Percentiles rank a stretch among this genome's conserved stretches.
phyloP scores from a whole-genome alignment of 2,888 invertebrate genomes.

The Diogma glabrata region DNA sequence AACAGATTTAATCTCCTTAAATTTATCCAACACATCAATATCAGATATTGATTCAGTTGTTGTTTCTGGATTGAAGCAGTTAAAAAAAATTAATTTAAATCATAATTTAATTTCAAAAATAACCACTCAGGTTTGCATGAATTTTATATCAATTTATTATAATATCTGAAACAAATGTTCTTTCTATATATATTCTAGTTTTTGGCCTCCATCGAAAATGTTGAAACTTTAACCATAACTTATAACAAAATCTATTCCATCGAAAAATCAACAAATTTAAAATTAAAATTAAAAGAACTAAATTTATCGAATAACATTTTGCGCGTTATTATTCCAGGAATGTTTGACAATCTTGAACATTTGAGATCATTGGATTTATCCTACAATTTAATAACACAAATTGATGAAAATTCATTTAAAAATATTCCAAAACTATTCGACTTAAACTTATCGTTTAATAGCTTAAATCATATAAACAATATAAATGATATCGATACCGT shows the following conservation, averaged over 20 bases:
- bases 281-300: conserved; percentile 11
- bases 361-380: conserved; percentile 14
- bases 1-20: no score
- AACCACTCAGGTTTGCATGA: conserved; percentile 9
- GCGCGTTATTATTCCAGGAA: conserved; percentile 9
- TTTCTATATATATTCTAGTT: conserved; percentile 7
- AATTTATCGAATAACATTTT: conserved; percentile 14
- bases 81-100: conserved; percentile 13
- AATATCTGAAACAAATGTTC: not conserved
- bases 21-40: conserved; percentile 14
- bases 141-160: not conserved
- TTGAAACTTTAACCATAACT: conserved; percentile 10
- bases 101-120: conserved; percentile 14
- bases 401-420: conserved; percentile 15
- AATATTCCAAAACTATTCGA: conserved; percentile 8
- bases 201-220: not conserved
- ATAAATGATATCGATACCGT: conserved; percentile 11
- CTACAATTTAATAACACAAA: conserved; percentile 12
- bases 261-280: conserved; percentile 10
- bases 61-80: conserved; percentile 10
- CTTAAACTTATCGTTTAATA: conserved; percentile 15
- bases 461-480: conserved; percentile 1
- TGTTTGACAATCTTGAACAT: conserved; percentile 13
- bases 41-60: conserved; percentile 11
- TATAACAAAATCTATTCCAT: conserved; percentile 13